Percentiles rank a stretch among this genome's conserved stretches.
phyloP scores from a whole-genome alignment of 2,113 vertebrate species.

The Mola mola region DNA sequence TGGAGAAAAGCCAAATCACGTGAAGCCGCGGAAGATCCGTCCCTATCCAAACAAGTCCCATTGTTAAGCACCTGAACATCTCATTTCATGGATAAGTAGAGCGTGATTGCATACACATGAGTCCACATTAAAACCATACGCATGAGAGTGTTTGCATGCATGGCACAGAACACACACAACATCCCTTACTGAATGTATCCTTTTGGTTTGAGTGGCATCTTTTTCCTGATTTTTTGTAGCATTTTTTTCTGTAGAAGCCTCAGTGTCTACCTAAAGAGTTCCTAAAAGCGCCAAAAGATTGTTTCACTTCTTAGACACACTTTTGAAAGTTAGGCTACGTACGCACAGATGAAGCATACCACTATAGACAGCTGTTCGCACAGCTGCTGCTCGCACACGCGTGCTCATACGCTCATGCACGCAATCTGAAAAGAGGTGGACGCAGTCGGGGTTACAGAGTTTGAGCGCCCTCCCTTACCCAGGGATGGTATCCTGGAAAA shows the following conservation, averaged over 20 bases:
- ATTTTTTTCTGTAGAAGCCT: slow-evolving; percentile 1
- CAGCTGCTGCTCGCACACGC: slow-evolving; percentile 54
- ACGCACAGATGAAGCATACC: slow-evolving; percentile 42
- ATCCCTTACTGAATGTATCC: slow-evolving; percentile 10
- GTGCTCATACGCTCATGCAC: slow-evolving; percentile 10
- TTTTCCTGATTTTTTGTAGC: not conserved
- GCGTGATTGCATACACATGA: slow-evolving; percentile 1
- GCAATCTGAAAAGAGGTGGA: slow-evolving; percentile 26
- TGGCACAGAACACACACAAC: not conserved
- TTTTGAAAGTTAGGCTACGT: slow-evolving; percentile 32
- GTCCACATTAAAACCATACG: slow-evolving; percentile 6
- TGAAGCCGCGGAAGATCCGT: slow-evolving; percentile 2
- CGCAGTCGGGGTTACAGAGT: slow-evolving; percentile 59
- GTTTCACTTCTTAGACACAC: slow-evolving; percentile 32
- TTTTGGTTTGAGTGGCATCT: not conserved
- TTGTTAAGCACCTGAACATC: slow-evolving; percentile 12
- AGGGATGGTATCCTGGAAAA: slow-evolving; percentile 47
- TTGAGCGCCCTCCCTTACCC: slow-evolving; percentile 53
- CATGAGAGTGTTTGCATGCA: slow-evolving; percentile 1
- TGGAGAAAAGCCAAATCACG: slow-evolving; percentile 14
- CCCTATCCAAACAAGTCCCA: slow-evolving; percentile 6
- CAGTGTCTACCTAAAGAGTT: slow-evolving; percentile 15
- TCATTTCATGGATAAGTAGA: slow-evolving; percentile 21
- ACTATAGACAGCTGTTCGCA: slow-evolving; percentile 65
- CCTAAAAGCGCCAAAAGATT: slow-evolving; percentile 14